A percentile compares a stretch with the other conserved stretches of the same genome.
These are phyloP conservation scores for Phymastichus coffea DNA, from an alignment of 1,140 invertebrate species.

Conservation along the genomic window DNA sequence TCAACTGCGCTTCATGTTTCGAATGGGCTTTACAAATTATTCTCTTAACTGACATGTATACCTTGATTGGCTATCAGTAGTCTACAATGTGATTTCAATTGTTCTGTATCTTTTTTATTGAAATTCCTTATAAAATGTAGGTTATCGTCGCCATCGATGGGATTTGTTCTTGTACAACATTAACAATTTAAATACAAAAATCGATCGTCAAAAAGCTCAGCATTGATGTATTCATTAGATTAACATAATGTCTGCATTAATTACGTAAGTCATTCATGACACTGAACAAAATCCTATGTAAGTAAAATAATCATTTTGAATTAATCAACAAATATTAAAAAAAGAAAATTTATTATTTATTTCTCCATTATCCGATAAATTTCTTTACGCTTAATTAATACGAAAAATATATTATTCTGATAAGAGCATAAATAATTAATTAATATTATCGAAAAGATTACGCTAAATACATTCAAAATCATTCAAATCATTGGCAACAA, in stretches of 20 bases:
- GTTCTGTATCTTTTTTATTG: no score
- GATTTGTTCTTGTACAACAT: no score
- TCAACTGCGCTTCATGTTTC: no score
- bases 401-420: background rate
- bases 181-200: no score
- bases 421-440: background rate
- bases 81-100: no score
- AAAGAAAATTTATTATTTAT: background rate
- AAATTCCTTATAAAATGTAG: no score
- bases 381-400: background rate
- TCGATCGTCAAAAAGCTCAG: background rate
- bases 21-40: no score
- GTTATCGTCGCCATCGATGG: no score
- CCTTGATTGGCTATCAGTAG: no score
- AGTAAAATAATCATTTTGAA: constrained; percentile 3
- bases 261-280: background rate
- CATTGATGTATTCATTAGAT: constrained; percentile 13
- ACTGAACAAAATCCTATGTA: background rate
- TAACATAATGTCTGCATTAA: constrained; percentile 10
- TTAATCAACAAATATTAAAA: background rate
- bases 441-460: background rate
- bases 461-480: background rate
- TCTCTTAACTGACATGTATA: no score
- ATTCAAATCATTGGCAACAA: no score
- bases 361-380: background rate